Evolutionary conservation across 2,797 vertebrate genomes (phyloP).

Genomic region (Tenualosa thibaudeaui): DNA sequence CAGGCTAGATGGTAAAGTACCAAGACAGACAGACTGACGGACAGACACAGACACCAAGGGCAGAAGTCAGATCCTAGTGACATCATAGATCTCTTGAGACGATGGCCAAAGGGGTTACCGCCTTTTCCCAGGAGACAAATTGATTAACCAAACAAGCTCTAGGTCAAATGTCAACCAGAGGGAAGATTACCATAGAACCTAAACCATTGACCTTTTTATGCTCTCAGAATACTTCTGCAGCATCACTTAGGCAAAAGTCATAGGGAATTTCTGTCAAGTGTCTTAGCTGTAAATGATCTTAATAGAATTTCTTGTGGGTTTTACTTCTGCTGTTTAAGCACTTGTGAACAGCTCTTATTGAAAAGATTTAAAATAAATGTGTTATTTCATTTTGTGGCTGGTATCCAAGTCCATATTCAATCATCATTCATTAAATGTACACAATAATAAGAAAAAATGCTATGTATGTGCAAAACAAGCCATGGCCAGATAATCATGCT

Average conservation of each 20-base stretch:
- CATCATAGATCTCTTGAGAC: neutral
- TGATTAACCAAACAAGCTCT: neutral
- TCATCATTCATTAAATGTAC: neutral
- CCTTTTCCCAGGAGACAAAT: neutral
- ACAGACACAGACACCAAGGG: neutral
- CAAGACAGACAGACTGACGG: neutral
- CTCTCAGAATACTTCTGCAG: neutral
- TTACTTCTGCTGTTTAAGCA: neutral
- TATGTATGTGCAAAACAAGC: too few relatives aligned
- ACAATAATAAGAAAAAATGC: neutral
- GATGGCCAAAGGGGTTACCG: neutral
- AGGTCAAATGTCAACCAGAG: neutral
- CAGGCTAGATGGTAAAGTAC: neutral
- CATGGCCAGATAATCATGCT: too few relatives aligned
- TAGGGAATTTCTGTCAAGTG: neutral
- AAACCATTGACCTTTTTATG: neutral
- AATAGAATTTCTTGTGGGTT: neutral
- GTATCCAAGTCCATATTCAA: neutral
- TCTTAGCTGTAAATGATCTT: neutral
- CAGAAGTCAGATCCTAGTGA: slow-evolving; percentile 3
- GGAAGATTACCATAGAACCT: neutral
- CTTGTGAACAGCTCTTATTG: neutral
- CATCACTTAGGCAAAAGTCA: neutral
- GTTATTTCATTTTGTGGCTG: neutral
- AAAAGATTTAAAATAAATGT: neutral